Evolutionary conservation across 2,113 vertebrate species (phyloP).

Genomic region (Phyllopteryx taeniolatus): DNA sequence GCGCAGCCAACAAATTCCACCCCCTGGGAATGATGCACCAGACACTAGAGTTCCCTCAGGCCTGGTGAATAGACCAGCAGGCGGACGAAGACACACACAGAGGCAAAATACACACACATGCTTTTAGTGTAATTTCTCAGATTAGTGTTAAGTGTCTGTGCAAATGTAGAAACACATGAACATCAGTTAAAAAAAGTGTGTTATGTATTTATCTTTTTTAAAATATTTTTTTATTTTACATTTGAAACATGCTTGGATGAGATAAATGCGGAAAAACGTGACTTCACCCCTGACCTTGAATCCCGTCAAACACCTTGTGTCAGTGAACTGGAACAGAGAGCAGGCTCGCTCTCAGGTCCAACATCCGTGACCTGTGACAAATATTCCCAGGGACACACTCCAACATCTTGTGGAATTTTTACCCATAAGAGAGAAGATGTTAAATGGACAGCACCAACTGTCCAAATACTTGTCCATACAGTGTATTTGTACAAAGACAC

Average conservation of each 20-base stretch:
- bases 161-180: neutral
- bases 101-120: constrained; percentile 19
- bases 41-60: constrained; percentile 61
- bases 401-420: neutral
- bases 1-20: constrained; percentile 60
- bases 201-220: neutral
- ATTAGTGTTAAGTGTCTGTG: constrained; percentile 32
- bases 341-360: neutral
- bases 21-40: constrained; percentile 61
- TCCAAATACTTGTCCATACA: neutral
- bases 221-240: neutral
- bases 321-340: neutral
- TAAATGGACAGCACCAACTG: neutral
- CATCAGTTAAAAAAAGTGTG: neutral
- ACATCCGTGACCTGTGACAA: neutral
- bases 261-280: neutral
- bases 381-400: neutral
- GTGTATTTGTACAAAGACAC: neutral
- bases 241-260: neutral
- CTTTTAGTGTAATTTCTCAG: constrained; percentile 37
- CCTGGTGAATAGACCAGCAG: constrained; percentile 50
- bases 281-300: neutral
- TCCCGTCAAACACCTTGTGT: neutral
- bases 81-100: constrained; percentile 39
- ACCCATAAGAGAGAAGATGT: neutral